Evolutionary conservation across 2,113 vertebrate species (phyloP), one percentile per base, ranked within the genome.

Genomic region (Bombycilla garrulus): DNA sequence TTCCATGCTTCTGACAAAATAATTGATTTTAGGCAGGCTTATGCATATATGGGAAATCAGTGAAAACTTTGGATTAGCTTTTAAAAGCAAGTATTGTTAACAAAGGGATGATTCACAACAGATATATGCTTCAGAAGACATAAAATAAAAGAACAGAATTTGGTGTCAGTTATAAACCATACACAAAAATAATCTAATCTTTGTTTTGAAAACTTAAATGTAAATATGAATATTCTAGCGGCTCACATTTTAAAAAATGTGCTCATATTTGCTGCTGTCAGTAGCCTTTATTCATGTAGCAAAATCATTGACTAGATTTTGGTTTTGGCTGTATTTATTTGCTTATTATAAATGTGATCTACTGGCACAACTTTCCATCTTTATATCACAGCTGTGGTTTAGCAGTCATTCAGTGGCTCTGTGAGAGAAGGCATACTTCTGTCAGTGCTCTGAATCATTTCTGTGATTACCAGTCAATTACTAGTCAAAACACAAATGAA

Each of bases 261-360:
- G n/a, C 57, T 94, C 50, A 81, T 72, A 29, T 92, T 97, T 85
- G 40, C 57, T 93, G 44, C 83, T 96, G 45, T 94, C 61, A 89
- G 44, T 66, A 93, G 48, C 4, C 31, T 96, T 79, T 94, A 50
- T 84, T 81, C n/a, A 38, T 23, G 44, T 23, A 92, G 40, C 28
- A 97, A 95, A 96, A 12, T 14, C 25, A 81, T 25, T 3, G 35
- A 33, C 21, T 91, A 11, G 47, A 33, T 95, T 91, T 97, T 97
- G 26, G 82, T 80, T 95, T 76, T 82, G 53, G n/a, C 7, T 92
- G 36, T 92, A 85, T 97, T 86, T 96, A 62, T 93, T 96, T 95
- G 48, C 36, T 92, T 96, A 83, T 44, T 83, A 31, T 40, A 81
- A 45, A 82, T 94, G 65, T 86, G 66, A 53, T 95, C 77, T 91